These are phyloP conservation scores for Timema cristinae DNA, from an alignment of 2,888 invertebrate genomes.

Conservation along the genomic window DNA sequence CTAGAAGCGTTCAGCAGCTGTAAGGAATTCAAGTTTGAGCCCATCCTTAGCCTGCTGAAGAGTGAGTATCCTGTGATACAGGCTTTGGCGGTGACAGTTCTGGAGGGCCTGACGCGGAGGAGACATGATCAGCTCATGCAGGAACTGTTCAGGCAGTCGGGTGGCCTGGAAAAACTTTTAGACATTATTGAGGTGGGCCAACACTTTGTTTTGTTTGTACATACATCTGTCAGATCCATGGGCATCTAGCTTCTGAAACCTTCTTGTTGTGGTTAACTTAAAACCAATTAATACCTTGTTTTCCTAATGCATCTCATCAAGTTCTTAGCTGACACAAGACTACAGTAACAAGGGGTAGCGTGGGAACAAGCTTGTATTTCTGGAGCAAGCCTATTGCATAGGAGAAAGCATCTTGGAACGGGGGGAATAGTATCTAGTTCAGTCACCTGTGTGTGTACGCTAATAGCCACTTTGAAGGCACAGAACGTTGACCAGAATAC, in stretches of 20 bases:
- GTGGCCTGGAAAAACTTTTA: neutral
- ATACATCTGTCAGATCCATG: neutral
- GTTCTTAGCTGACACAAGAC: no score
- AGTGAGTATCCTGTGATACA: conserved; percentile 1
- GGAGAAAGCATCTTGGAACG: no score
- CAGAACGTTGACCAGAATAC: no score
- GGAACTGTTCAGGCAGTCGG: neutral
- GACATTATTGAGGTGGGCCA: conserved; percentile 4
- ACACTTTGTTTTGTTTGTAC: neutral
- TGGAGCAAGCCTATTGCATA: no score
- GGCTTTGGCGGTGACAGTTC: neutral
- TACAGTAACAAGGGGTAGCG: no score
- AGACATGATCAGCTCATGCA: neutral
- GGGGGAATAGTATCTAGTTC: no score
- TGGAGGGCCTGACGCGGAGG: neutral
- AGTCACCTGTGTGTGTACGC: no score
- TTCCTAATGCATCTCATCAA: no score
- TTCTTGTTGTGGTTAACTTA: neutral
- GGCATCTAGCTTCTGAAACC: neutral
- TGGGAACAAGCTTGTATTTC: no score
- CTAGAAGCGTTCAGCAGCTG: neutral
- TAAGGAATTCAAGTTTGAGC: neutral
- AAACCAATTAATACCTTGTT: no score
- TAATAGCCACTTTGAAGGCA: no score
- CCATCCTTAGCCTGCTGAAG: neutral